These are phyloP conservation scores for Patella ulyssiponensis DNA, from an alignment of 2,888 invertebrate genomes.

Conservation along the genomic window DNA sequence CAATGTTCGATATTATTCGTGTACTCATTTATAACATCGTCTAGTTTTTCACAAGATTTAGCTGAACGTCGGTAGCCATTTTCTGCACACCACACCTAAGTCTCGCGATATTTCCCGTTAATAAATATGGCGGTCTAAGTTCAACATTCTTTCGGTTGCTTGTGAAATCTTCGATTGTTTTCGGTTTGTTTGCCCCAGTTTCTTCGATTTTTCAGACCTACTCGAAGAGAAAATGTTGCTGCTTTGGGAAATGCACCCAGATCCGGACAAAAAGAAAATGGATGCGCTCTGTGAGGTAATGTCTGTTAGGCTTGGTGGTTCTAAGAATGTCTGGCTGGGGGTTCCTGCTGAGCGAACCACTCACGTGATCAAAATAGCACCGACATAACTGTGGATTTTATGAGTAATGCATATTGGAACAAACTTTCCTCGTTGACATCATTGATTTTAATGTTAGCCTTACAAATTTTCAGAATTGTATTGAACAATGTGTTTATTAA, in stretches of 20 bases:
- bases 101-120: constrained; percentile 55
- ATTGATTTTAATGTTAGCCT: too few species aligned
- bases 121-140: not conserved
- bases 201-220: not conserved
- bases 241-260: not conserved
- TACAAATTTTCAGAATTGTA: too few species aligned
- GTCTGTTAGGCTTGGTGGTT: not conserved
- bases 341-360: too few species aligned
- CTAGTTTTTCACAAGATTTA: constrained; percentile 19
- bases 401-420: too few species aligned
- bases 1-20: constrained; percentile 5
- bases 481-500: too few species aligned
- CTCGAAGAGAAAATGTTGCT: not conserved
- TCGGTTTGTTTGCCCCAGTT: not conserved
- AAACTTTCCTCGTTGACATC: too few species aligned
- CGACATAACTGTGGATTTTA: too few species aligned
- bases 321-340: too few species aligned
- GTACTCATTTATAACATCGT: constrained; percentile 23
- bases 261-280: not conserved
- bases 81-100: constrained; percentile 66
- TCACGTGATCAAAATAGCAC: too few species aligned
- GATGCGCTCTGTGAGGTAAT: not conserved
- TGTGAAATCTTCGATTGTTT: not conserved
- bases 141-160: not conserved
- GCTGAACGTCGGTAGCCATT: constrained; percentile 58